These are phyloP conservation scores for Rallus limicola DNA, from an alignment of 2,113 vertebrate species.

Conservation along the genomic window DNA sequence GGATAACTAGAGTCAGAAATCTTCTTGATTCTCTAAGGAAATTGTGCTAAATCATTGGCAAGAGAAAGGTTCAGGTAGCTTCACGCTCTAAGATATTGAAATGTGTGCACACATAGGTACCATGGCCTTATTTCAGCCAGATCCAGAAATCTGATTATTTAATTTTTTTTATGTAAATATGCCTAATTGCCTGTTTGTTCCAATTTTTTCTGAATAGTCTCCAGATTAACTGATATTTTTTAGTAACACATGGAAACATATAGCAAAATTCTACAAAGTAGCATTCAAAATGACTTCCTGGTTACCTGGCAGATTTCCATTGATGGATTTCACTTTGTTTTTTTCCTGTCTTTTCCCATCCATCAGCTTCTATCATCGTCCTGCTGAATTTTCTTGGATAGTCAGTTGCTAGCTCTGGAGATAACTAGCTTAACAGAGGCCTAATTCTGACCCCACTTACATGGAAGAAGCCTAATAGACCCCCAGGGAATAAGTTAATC, in stretches of 20 bases:
- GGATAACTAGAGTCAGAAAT: not conserved
- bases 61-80: not conserved
- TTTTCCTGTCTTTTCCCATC: not conserved
- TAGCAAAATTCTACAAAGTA: not conserved
- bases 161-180: not conserved
- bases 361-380: not conserved
- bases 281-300: not conserved
- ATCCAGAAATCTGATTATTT: not conserved
- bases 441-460: conserved; percentile 15
- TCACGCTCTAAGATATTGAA: not conserved
- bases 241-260: not conserved
- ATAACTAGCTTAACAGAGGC: conserved; percentile 12
- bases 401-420: not conserved
- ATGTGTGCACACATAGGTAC: not conserved
- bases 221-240: not conserved
- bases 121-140: not conserved
- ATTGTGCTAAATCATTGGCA: not conserved
- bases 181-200: not conserved
- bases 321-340: not conserved
- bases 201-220: not conserved
- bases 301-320: not conserved
- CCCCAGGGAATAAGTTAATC: not conserved
- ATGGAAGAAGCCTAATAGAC: not conserved
- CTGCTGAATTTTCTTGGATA: not conserved
- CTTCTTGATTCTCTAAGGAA: not conserved